Base-by-base conservation (phyloP, 2,888 invertebrate genomes). In the Lasioglossum marginatum region DNA sequence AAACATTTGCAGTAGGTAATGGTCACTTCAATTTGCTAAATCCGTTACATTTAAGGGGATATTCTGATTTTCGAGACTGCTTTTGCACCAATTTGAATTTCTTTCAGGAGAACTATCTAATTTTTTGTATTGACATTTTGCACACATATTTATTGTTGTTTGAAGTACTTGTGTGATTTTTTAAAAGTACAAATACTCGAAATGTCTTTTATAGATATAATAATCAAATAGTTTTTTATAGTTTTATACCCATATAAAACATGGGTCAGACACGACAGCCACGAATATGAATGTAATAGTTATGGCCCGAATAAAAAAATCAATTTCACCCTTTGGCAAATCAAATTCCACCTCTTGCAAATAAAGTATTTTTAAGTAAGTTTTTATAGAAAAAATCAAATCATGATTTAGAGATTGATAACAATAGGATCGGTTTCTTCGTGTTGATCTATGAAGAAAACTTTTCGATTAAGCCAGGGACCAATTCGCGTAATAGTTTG, bases 1-100 rank as follows among this genome's bases (percentile, higher is more conserved):
- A 73, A 57, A 19, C 48, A 85, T 87, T 91, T 85, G 81, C 78
- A 89, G 82, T 82, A 34, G 31, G 45, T 45, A 45, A 45, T 14
- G 16, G 3, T 31, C 16, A 6, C 5, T 31, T n/a, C n/a, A 12
- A n/a, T 57, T 57, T 57, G 10, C 10, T n/a, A 14, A 43, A 14
- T n/a, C 10, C 10, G 1, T 10, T 10, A 52, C 10, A n/a, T 52
- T 52, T 52, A 10, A 52, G 3, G n/a, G 23, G 10, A 2, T n/a
- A 52, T n/a, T 10, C 57, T n/a, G 23, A 10, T 23, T 52, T 52
- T 52, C 8, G 2, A 52, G 8, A 23, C 23, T 12, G 10, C n/a
- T 57, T 57, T n/a, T 57, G 12, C 3, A 12, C 0, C 4, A 57
- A 12, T n/a, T 57, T n/a, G 1, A 12, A 57, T 57, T 12, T 57